Conservation (phyloP, 2,797 vertebrate species). For the Australoheros facetus region DNA sequence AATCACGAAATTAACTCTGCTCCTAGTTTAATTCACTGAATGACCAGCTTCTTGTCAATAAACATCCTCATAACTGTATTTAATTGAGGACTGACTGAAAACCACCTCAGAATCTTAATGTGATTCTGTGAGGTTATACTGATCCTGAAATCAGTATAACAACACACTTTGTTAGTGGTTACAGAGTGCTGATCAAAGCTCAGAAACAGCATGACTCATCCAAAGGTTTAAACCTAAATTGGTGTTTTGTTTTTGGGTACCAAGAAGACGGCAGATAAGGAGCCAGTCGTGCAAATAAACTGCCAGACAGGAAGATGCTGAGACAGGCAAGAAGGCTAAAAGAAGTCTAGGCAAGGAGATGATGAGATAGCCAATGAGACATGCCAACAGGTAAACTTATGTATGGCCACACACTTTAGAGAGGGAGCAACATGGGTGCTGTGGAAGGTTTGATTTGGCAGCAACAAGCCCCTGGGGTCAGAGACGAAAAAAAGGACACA, state of each 20-base stretch:
- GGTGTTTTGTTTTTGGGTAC: constrained; percentile 20
- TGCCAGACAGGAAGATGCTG: neutral
- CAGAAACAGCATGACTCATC: constrained; percentile 47
- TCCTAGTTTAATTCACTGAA: constrained; percentile 48
- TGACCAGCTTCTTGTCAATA: constrained; percentile 59
- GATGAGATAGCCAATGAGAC: neutral
- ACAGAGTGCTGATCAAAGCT: constrained; percentile 7
- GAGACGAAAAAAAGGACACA: constrained; percentile 26
- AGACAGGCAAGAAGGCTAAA: constrained; percentile 10
- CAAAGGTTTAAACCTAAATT: constrained; percentile 1
- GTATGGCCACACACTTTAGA: neutral
- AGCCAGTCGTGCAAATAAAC: constrained; percentile 23
- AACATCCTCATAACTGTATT: constrained; percentile 55
- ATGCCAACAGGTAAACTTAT: neutral
- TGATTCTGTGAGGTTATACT: too few relatives aligned
- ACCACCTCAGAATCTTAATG: constrained; percentile 50
- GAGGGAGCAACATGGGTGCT: constrained; percentile 8
- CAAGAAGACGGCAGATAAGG: constrained; percentile 26
- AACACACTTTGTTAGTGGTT: constrained; percentile 27
- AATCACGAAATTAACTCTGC: neutral
- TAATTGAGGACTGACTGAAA: constrained; percentile 23
- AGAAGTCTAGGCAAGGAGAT: constrained; percentile 3
- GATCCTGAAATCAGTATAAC: constrained; percentile 13
- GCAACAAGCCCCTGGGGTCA: constrained; percentile 12
- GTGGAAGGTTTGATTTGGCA: constrained; percentile 51